These are phyloP conservation scores for Drosophila biarmipes DNA, from an alignment of 1,140 invertebrate genomes.

Conservation along the genomic window DNA sequence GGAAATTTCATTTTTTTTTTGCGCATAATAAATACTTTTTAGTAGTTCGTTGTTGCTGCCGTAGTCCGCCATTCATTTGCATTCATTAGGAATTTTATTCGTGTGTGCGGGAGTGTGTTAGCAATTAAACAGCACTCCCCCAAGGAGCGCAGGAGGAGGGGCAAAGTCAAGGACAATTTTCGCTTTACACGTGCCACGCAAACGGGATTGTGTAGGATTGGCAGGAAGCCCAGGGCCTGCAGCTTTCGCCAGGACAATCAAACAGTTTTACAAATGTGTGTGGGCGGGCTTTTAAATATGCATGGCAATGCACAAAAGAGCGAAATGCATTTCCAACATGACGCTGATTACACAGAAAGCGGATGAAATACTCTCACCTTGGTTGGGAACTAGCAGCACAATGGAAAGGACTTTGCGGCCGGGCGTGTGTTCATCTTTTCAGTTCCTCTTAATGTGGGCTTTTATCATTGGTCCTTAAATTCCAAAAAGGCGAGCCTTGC, in stretches of 20 bases:
- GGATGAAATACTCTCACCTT: slow-evolving; percentile 38
- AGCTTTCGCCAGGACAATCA: slow-evolving; percentile 66
- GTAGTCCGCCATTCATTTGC: slow-evolving; percentile 72
- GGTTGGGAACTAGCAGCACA: neutral
- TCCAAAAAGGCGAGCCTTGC: neutral
- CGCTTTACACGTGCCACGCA: slow-evolving; percentile 63
- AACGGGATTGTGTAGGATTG: slow-evolving; percentile 22
- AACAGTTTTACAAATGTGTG: slow-evolving; percentile 45
- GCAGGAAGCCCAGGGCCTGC: slow-evolving; percentile 13
- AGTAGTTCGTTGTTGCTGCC: slow-evolving; percentile 58
- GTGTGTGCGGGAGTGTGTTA: slow-evolving; percentile 30
- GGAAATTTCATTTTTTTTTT: slow-evolving; percentile 55
- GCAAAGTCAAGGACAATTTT: slow-evolving; percentile 81
- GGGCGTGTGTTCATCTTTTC: neutral
- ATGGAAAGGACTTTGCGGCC: slow-evolving; percentile 2
- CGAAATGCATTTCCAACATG: slow-evolving; percentile 60
- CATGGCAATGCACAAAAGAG: slow-evolving; percentile 56
- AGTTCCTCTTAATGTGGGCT: neutral
- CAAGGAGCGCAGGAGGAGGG: neutral
- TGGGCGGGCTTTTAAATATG: slow-evolving; percentile 59
- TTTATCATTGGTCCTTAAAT: neutral
- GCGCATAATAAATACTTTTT: slow-evolving; percentile 75
- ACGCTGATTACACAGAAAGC: slow-evolving; percentile 59
- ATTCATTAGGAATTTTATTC: slow-evolving; percentile 70
- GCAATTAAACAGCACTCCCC: slow-evolving; percentile 72